Evolutionary conservation across 2,888 invertebrate genomes (phyloP), one percentile per base, ranked within the genome.

Genomic region (Polymixis flavicincta): DNA sequence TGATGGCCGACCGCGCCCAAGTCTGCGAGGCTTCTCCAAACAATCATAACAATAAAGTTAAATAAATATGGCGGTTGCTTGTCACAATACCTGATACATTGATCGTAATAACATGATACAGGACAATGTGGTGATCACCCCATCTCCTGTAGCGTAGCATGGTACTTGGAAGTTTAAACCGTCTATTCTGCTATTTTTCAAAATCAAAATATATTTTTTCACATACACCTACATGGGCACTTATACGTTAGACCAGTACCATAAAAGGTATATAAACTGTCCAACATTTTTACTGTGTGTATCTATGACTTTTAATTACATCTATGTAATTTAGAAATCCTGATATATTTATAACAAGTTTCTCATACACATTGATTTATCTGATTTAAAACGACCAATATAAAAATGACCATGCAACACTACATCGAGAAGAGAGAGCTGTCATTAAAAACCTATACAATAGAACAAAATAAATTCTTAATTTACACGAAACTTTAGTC

Each of bases 1-100:
- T 13, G 54, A 63, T 45, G 50, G 45, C 81, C 81, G 54, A 86
- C 93, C 94, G 93, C 93, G 90, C 94, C 94, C 93, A 83, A 73
- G 78, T 90, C 91, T 94, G 94, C 94, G 94, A 95, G 94, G 94
- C 89, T 91, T 88, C 85, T 72, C 89, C 83, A 88, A 89, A 89
- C 80, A 87, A 86, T 89, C 85, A 80, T 85, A 92, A 92, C 86
- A 89, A 89, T 91, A 91, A 91, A 88, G 78, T 89, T 91, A 90
- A 92, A 93, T 92, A 94, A 94, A 93, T 94, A 95, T 95, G 95
- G 94, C 95, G 89, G 84, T 89, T 84, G 83, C 78, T 85, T 87
- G 84, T 84, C 76, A 83, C 84, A 76, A 72, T 78, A 66, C 54
- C 73, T 84, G 74, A 80, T 81, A 72, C 63, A 61, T 80, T 78